Conservation (phyloP, 2,113 vertebrate genomes). For the Sialia sialis region DNA sequence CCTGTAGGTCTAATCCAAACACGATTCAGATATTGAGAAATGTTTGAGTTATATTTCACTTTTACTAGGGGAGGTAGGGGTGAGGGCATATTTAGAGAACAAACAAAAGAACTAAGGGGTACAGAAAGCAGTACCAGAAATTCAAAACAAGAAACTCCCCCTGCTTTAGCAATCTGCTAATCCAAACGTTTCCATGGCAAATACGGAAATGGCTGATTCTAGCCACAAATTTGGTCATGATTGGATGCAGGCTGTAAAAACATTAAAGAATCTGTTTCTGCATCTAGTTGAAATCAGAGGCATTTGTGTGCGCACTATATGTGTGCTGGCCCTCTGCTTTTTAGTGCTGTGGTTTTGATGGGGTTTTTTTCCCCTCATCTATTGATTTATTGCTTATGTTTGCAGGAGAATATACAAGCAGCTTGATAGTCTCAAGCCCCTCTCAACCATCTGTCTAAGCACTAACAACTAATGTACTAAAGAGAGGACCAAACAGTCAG, state of each 20-base stretch:
- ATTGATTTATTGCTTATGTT: background rate
- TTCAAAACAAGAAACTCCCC: background rate
- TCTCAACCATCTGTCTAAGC: background rate
- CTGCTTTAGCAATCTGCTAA: background rate
- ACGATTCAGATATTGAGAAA: background rate
- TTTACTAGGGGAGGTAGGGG: background rate
- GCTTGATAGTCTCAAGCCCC: background rate
- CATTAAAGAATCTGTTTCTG: background rate
- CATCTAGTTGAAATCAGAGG: background rate
- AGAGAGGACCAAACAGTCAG: background rate
- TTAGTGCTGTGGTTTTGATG: background rate
- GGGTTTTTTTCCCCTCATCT: background rate
- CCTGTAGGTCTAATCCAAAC: background rate
- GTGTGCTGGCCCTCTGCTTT: background rate
- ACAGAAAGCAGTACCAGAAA: background rate
- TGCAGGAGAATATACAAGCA: background rate
- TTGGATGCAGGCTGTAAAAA: background rate
- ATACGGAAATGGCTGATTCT: background rate
- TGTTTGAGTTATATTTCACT: background rate
- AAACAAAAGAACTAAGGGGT: background rate
- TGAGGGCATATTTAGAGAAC: background rate
- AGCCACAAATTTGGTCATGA: background rate
- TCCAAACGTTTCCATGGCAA: background rate
- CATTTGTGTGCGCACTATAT: background rate
- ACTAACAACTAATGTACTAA: background rate